Evolutionary conservation across 2,888 invertebrate species (phyloP), one percentile per base, ranked within the genome.

Genomic region (Nomada hirtipes): DNA sequence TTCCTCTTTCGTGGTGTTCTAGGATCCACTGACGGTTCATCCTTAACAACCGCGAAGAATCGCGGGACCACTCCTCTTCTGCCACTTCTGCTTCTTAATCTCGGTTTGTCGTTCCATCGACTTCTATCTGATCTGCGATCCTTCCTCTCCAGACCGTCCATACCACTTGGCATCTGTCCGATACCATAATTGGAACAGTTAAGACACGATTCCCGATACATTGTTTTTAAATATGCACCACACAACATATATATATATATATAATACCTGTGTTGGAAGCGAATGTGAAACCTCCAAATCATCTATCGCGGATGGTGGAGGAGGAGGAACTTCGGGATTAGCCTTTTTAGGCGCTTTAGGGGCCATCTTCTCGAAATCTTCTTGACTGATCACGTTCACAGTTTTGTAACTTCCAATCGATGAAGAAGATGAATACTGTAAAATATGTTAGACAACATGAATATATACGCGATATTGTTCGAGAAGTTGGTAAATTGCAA

Each of bases 21-120:
- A 15, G 96, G 96, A 94, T 96, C 96, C 9, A 95, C 95, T 1
- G 94, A 92, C 23, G 95, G 94, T 94, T 95, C 88, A 90, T 98
- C 98, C 94, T 98, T 98, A 83, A 97, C 97, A 10, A 99, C 98
- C 0, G 99, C 98, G 94, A 98, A 99, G 95, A 99, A 99, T 73
- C 99, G 95, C 10, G 97, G 96, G 29, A 97, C 97, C 87, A 96
- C 96, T 4, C 96, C 90, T 72, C 92, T 87, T 82, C 92, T 81
- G 7, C 87, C 89, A 47, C 79, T 86, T 36, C 84, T 82, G 11
- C 70, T 82, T 29, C 70, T 82, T 29, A 89, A 84, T 53, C 88
- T 86, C 20, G 88, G 73, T 76, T 89, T 90, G 2, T 92, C 91
- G 70, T 89, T 92, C 76, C 89, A 89, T 20, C 87, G 89, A 65